Conservation (phyloP, 2,113 vertebrate genomes). For the Gorsachius goisagi region DNA sequence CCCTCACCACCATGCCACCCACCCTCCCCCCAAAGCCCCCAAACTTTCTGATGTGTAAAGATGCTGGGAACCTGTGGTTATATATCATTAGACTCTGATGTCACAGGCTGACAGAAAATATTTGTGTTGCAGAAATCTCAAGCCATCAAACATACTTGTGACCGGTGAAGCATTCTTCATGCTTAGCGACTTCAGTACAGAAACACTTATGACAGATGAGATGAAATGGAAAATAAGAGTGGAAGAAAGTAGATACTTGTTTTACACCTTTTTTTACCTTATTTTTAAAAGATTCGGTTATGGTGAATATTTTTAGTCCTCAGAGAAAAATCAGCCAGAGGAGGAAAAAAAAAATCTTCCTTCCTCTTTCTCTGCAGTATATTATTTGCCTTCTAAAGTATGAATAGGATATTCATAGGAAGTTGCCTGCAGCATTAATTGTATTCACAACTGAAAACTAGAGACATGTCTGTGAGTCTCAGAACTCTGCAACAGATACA, state of each 20-base stretch:
- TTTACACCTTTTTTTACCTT: background rate
- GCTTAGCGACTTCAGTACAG: slow-evolving; percentile 72
- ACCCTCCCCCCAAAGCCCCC: accelerated
- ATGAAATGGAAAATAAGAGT: slow-evolving; percentile 73
- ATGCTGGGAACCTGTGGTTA: background rate
- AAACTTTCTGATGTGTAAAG: background rate
- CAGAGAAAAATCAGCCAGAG: background rate
- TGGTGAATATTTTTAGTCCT: background rate
- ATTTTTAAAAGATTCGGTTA: background rate
- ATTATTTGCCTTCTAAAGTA: background rate
- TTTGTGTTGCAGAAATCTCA: slow-evolving; percentile 77
- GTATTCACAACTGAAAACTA: background rate
- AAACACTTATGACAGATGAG: slow-evolving; percentile 67
- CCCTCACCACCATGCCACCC: accelerated
- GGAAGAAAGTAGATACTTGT: slow-evolving; percentile 61
- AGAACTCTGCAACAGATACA: background rate
- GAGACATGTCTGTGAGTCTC: background rate
- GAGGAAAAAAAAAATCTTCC: background rate
- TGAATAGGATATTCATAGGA: background rate
- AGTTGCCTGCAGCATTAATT: background rate
- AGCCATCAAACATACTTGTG: slow-evolving; percentile 79
- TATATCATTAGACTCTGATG: background rate
- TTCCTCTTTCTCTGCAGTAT: background rate
- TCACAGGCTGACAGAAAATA: background rate
- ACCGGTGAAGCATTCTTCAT: slow-evolving; percentile 53